Evolutionary conservation across 2,888 invertebrate genomes (phyloP).

Genomic region (Adelphocoris suturalis): DNA sequence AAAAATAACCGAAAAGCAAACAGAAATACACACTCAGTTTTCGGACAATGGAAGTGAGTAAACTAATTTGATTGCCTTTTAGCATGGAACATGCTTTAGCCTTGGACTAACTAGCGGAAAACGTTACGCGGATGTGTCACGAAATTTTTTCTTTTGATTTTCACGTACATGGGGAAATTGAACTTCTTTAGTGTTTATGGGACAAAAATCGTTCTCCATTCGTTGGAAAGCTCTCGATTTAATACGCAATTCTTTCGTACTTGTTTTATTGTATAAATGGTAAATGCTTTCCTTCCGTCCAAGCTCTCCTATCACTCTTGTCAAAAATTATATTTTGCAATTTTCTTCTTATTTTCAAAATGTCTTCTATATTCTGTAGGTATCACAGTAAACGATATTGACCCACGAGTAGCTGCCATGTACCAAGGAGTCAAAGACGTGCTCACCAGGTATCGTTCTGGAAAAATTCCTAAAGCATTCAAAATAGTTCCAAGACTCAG

Average conservation of each 20-base stretch:
- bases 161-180: no score
- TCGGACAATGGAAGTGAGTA: conserved; percentile 85
- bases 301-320: background rate
- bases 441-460: conserved; percentile 92
- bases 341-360: background rate
- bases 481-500: conserved; percentile 95
- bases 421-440: conserved; percentile 95
- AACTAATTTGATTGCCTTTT: background rate
- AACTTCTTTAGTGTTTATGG: no score
- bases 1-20: conserved; percentile 94
- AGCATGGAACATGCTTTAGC: no score
- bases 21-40: conserved; percentile 91
- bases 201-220: no score
- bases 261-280: background rate
- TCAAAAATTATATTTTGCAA: no score
- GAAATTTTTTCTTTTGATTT: no score
- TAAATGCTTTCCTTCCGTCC: background rate
- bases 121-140: no score
- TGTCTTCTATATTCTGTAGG: conserved; percentile 78
- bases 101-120: no score
- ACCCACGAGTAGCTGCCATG: conserved; percentile 87
- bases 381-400: conserved; percentile 89
- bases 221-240: no score
- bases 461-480: conserved; percentile 98
- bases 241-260: no score